Conservation (phyloP, 1,140 invertebrate genomes). For the Condylostylus longicornis region DNA sequence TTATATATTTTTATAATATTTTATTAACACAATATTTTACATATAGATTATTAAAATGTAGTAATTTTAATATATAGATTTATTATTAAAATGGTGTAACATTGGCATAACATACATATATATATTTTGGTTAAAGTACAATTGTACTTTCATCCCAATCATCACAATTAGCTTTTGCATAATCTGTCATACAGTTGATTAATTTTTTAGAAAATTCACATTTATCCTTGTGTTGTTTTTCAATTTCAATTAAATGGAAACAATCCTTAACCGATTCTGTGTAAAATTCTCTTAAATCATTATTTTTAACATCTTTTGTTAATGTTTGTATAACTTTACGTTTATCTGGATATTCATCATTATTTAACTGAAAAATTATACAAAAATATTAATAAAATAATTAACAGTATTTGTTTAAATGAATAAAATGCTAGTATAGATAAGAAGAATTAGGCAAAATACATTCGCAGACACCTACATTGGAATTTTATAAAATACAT, state of each 20-base stretch:
- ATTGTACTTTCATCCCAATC: constrained; percentile 36
- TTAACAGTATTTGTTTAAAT: too few species aligned
- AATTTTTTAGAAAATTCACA: constrained; percentile 36
- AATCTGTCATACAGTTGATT: constrained; percentile 37
- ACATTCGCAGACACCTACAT: too few species aligned
- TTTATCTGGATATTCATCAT: constrained; percentile 37
- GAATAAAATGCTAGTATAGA: too few species aligned
- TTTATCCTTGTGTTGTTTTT: constrained; percentile 32
- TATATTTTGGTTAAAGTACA: constrained; percentile 7
- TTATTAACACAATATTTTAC: too few species aligned
- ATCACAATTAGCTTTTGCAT: constrained; percentile 38
- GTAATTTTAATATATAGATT: too few species aligned
- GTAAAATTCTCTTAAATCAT: constrained; percentile 37
- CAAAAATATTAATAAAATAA: not conserved
- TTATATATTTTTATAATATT: too few species aligned
- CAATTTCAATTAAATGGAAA: constrained; percentile 37
- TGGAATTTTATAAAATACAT: too few species aligned
- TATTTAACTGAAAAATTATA: constrained; percentile 29
- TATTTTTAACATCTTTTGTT: constrained; percentile 36
- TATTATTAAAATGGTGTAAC: too few species aligned
- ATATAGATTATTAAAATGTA: too few species aligned
- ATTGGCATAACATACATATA: too few species aligned
- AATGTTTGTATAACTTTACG: constrained; percentile 37
- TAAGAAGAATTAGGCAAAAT: too few species aligned
- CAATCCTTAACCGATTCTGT: constrained; percentile 40